Percentiles rank a stretch among this genome's conserved stretches.
Conservation (phyloP, 2,113 vertebrate species). For the Malurus alboscapulatus region DNA sequence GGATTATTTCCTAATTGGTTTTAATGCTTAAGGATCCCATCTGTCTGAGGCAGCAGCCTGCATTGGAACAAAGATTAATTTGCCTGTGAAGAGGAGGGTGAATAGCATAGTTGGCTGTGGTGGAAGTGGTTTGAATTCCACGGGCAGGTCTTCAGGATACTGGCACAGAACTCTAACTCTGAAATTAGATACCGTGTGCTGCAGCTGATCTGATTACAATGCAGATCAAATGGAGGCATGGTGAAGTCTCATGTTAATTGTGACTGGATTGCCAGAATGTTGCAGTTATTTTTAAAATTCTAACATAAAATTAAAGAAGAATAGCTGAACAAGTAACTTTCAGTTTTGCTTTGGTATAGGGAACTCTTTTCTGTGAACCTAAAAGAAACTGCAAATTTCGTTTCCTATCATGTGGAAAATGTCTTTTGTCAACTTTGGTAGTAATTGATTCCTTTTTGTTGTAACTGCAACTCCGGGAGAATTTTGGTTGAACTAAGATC, state of each 20-base stretch:
- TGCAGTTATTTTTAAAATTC: not conserved
- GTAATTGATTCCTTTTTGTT: not conserved
- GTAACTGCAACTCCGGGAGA: not conserved
- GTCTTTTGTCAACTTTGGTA: not conserved
- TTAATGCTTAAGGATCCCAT: slow-evolving; percentile 28
- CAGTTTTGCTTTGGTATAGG: not conserved
- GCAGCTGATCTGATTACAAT: not conserved
- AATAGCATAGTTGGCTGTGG: not conserved
- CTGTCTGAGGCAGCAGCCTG: slow-evolving; percentile 28
- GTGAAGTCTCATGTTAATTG: not conserved
- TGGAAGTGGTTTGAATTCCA: not conserved
- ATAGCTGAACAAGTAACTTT: not conserved
- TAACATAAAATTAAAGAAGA: not conserved
- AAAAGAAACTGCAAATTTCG: not conserved
- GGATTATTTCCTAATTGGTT: slow-evolving; percentile 32
- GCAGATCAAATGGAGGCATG: not conserved
- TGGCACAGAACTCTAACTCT: not conserved
- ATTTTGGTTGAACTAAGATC: not conserved
- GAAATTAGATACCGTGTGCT: not conserved
- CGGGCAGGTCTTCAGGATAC: not conserved
- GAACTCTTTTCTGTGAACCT: not conserved
- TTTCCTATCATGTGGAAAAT: not conserved
- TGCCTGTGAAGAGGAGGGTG: not conserved
- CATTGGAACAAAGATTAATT: not conserved
- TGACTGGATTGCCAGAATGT: not conserved